Base-by-base conservation (phyloP, 2,113 vertebrate genomes). In the Hemichromis elongatus region DNA sequence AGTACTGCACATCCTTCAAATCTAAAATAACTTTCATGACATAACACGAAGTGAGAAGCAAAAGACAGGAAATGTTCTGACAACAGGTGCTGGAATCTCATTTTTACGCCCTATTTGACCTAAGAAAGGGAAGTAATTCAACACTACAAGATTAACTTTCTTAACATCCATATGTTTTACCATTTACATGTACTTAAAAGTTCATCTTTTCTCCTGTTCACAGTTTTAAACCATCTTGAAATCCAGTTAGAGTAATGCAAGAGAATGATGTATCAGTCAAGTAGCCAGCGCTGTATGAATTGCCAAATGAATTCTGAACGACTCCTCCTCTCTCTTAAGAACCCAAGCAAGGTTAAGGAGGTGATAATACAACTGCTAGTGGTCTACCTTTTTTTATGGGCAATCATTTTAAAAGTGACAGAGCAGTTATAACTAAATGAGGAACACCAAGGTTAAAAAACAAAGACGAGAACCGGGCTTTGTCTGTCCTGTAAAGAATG, bases 371-470 rank as follows among this genome's bases (percentile, higher is more conserved):
- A 84, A 35, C 24, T 78, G 70, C 33, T 24, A 24, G 28, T 52
- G 10, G 70, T 75, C 70, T 21, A 77, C 52, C 45, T 35, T 35
- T 40, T 40, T 81, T 84, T 56, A 81, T 81, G 81, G 40, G 70
- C 37, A 56, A 54, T 50, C 52, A 45, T 79, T 82, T 80, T 83
- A 77, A 85, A 57, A 77, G 70, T 56, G 55, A 52, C 56, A 55
- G 16, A 70, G n/a, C 26, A 82, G 37, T 83, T 81, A 84, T 73
- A 70, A 42, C 26, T 18, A 52, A 80, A 83, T 37, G 10, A 35
- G 82, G 33, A 52, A 81, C n/a, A 7, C 57, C 73, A 87, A 87
- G 78, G 83, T 90, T 81, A 75, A 81, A 83, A 87, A 87, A 85
- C 57, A 87, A 90, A 83, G 50, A 52, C 16, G 3, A 50, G 70